These are phyloP conservation scores for Rallus limicola DNA, from an alignment of 2,113 vertebrate species.

Conservation along the genomic window DNA sequence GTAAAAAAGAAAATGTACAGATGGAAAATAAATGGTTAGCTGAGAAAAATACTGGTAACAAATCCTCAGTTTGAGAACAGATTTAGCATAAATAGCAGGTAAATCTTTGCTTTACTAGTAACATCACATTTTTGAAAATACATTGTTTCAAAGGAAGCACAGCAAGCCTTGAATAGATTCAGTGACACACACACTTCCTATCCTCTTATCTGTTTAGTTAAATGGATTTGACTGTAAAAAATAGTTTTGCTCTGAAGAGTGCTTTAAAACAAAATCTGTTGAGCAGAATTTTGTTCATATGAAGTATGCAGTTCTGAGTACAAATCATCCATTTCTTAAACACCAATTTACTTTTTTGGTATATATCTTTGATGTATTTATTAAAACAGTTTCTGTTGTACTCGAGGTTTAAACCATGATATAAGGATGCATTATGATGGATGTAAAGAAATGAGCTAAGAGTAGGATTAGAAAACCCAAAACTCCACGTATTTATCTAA, in stretches of 20 bases:
- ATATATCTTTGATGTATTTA: background rate
- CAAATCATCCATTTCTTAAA: background rate
- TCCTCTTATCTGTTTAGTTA: background rate
- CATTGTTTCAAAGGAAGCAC: background rate
- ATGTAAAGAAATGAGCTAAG: background rate
- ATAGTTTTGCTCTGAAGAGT: background rate
- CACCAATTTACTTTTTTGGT: background rate
- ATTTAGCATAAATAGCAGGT: background rate
- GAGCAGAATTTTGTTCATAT: background rate
- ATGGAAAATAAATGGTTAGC: background rate
- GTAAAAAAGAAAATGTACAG: background rate
- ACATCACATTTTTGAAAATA: background rate
- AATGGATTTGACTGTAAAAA: background rate
- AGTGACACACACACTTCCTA: background rate
- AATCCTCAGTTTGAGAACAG: background rate
- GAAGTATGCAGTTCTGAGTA: background rate
- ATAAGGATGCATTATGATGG: background rate
- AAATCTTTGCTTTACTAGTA: background rate
- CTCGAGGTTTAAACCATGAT: background rate
- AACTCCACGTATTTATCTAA: background rate
- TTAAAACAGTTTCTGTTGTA: background rate
- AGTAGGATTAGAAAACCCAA: background rate
- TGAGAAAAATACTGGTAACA: background rate
- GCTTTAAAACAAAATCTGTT: background rate
- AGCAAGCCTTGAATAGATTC: background rate